Evolutionary conservation across 2,888 invertebrate genomes (phyloP).

Genomic region (Archaeoteleia sp.): DNA sequence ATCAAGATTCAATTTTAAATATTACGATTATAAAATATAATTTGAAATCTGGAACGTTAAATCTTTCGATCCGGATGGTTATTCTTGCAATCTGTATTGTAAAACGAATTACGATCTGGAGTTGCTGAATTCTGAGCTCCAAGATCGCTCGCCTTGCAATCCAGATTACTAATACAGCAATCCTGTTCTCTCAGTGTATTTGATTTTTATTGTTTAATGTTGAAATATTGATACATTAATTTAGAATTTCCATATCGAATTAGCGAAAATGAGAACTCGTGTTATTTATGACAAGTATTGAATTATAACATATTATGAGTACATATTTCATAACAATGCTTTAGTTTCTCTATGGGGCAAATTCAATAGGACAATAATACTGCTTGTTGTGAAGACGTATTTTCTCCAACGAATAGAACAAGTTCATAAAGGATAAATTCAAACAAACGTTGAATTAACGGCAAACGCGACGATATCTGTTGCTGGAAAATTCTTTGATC

Average conservation of each 20-base stretch:
- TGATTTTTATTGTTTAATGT: constrained; percentile 1
- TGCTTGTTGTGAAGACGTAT: constrained; percentile 39
- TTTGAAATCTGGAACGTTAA: too few species aligned
- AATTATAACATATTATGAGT: constrained; percentile 44
- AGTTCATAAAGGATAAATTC: constrained; percentile 33
- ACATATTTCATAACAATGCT: constrained; percentile 36
- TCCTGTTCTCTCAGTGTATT: too few species aligned
- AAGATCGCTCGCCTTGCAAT: too few species aligned
- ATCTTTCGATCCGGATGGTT: too few species aligned
- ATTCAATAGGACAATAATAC: constrained; percentile 38
- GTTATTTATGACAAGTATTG: constrained; percentile 35
- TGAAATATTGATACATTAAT: constrained; percentile 19
- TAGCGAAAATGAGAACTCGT: constrained; percentile 33
- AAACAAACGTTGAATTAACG: constrained; percentile 27
- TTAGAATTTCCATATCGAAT: constrained; percentile 24
- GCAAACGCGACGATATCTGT: constrained; percentile 29
- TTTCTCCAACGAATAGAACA: constrained; percentile 31
- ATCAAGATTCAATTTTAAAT: too few species aligned
- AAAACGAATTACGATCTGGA: too few species aligned
- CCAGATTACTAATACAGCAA: too few species aligned
- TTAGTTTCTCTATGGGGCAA: constrained; percentile 28
- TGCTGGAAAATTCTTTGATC: background rate
- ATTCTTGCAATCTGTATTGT: too few species aligned
- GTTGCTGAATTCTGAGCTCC: too few species aligned
- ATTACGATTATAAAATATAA: too few species aligned